These are phyloP conservation scores for Gisinianus flammeolus DNA, from an alignment of 2,888 invertebrate species.

Conservation along the genomic window DNA sequence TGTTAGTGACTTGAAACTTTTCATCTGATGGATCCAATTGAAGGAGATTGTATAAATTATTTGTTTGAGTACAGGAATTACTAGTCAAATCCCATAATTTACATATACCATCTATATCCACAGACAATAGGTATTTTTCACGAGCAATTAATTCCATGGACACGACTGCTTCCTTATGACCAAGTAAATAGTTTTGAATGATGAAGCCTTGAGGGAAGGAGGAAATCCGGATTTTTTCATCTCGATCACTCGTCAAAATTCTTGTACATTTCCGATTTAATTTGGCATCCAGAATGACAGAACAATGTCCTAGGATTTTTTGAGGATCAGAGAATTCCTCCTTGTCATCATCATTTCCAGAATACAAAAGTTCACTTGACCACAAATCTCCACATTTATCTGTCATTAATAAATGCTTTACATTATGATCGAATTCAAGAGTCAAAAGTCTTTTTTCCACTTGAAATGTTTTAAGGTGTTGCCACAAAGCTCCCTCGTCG, in stretches of 20 bases:
- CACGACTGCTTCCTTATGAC: constrained; percentile 32
- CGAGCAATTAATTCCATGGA: neutral
- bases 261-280: constrained; percentile 3
- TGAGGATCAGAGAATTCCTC: neutral
- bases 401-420: constrained; percentile 1
- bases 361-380: neutral
- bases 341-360: too few species aligned
- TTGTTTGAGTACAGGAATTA: neutral
- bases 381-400: constrained; percentile 36
- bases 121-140: constrained; percentile 12
- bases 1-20: neutral
- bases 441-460: constrained; percentile 30
- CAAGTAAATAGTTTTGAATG: constrained; percentile 28
- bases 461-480: neutral
- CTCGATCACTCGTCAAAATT: constrained; percentile 32
- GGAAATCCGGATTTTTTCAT: constrained; percentile 34
- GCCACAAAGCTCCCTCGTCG: neutral
- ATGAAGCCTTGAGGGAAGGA: constrained; percentile 29
- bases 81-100: constrained; percentile 26
- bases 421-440: constrained; percentile 4
- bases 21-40: neutral
- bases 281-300: constrained; percentile 26
- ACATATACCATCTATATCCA: constrained; percentile 16
- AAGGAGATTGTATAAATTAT: constrained; percentile 8
- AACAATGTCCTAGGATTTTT: constrained; percentile 35